phyloP scores from a whole-genome alignment of 2,888 invertebrate species.

The Nebria salina region DNA sequence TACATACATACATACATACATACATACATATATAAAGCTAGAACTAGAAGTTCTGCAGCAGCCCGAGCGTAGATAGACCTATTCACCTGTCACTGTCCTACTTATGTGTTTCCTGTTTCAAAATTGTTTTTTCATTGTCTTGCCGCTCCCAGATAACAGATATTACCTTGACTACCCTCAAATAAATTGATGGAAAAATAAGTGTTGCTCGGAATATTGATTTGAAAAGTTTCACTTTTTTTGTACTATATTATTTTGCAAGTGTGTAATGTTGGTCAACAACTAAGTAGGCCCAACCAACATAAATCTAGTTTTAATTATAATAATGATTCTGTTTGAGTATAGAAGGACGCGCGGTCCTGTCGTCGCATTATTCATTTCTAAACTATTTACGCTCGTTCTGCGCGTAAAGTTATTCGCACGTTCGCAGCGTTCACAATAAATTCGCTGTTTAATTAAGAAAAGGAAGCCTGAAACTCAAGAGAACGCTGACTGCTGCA shows the following conservation, averaged over 20 bases:
- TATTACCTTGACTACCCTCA: not conserved
- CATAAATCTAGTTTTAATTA: too few species aligned
- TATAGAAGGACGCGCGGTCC: not conserved
- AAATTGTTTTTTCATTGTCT: not conserved
- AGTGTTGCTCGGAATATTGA: not conserved
- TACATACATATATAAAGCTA: too few species aligned
- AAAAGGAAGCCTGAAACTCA: constrained; percentile 19
- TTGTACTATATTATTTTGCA: too few species aligned
- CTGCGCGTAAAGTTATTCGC: constrained; percentile 19
- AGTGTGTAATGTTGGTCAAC: too few species aligned
- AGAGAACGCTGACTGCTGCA: constrained; percentile 4
- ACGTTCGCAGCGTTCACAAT: constrained; percentile 24
- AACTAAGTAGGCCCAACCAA: too few species aligned
- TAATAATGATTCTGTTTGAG: not conserved
- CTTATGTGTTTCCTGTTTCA: not conserved
- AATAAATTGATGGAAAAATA: not conserved
- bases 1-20: too few species aligned
- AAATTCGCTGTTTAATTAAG: constrained; percentile 37
- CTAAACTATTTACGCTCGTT: constrained; percentile 17
- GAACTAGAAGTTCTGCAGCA: too few species aligned
- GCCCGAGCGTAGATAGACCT: too few species aligned
- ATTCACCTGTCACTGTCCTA: too few species aligned
- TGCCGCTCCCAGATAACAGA: not conserved
- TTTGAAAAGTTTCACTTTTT: too few species aligned
- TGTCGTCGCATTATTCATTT: not conserved